Base-by-base conservation (phyloP, 2,888 invertebrate species). In the Eristalinus aeneus region DNA sequence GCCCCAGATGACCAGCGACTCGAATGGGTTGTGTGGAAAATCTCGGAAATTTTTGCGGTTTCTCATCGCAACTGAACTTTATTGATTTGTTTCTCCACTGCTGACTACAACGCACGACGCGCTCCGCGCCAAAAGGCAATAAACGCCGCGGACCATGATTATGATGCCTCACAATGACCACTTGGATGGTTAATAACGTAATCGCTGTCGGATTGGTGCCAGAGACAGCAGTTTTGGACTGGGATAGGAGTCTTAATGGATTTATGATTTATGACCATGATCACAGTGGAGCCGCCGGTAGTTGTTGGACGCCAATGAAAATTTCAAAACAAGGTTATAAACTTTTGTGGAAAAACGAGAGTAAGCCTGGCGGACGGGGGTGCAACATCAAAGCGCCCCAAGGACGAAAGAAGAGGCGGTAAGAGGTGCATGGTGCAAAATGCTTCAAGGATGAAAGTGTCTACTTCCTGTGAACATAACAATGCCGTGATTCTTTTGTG, bases 31-130 rank as follows among this genome's bases (percentile, higher is more conserved):
- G 31, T 27, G 11, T 32, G 56, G 69, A 67, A 54, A 46, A 79
- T 74, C 10, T 63, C 63, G 58, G 65, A 76, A 27, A 72, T 60
- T 76, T 82, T 76, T 76, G 82, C 68, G 82, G 73, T 34, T 65
- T 81, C 69, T 39, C 11, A 53, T 65, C 58, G 54, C 16, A 63
- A 77, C 77, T 39, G 65, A 64, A 75, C 54, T 76, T 53, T 65
- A 71, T 81, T 76, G 69, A 64, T 27, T 27, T 12, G 10, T 34
- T 34, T 34, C 34, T 34, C 9, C 34, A 34, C 10, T 27, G 5
- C 27, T 5, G 27, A 27, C 27, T 3, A 27, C 27, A 5, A 27
- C 27, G 27, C 27, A 27, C 27, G 27, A 5, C 27, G 27, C 27
- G 27, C 27, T 27, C 27, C 27, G 27, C n/a, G 34, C 36, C 2